Base-by-base conservation (phyloP, 2,797 vertebrate species). In the Melanotaenia parkinsoni region DNA sequence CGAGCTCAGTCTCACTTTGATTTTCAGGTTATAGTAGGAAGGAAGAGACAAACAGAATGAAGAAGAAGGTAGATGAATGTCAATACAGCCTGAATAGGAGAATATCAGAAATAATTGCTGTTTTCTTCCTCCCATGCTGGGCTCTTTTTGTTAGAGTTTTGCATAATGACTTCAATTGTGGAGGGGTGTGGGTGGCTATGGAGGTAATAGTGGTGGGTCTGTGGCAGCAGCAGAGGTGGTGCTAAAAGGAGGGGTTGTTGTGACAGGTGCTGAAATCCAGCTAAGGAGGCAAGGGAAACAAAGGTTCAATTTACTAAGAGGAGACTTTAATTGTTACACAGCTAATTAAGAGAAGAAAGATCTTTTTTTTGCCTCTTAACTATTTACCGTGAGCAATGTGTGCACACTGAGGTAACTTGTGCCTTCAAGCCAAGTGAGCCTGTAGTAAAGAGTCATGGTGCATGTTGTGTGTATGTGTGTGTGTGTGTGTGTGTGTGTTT, bases 101-200 rank as follows among this genome's bases (percentile, higher is more conserved):
- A 98, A 99, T 97, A 97, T 97, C 96, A 97, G 96, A 97, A 97
- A 97, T 98, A 99, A 98, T 98, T 98, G 97, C 97, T 97, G 96
- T 98, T 98, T 97, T 98, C 96, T 96, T 91, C 96, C 93, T 91
- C 95, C 95, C 95, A 95, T 91, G 92, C 95, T 96, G 96, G 94
- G 96, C 96, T 95, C 95, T 96, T 97, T 97, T 95, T 96, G 97
- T 94, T 95, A 94, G 95, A 92, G 91, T 97, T 97, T 96, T 96
- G 96, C 96, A 97, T 98, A 98, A 98, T 97, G 97, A 96, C 96
- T 97, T 77, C 68, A 84, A 96, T 95, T 92, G 95, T 37, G 85
- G 57, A 74, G 70, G 35, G 35, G 35, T 37, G 35, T 9, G 70
- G 77, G 53, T 14, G 79, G 74, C 7, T 58, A 69, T 66, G 83